Evolutionary conservation across 64 coral and sea anemone species (phyloP).

Genomic region (Pocillopora verrucosa): DNA sequence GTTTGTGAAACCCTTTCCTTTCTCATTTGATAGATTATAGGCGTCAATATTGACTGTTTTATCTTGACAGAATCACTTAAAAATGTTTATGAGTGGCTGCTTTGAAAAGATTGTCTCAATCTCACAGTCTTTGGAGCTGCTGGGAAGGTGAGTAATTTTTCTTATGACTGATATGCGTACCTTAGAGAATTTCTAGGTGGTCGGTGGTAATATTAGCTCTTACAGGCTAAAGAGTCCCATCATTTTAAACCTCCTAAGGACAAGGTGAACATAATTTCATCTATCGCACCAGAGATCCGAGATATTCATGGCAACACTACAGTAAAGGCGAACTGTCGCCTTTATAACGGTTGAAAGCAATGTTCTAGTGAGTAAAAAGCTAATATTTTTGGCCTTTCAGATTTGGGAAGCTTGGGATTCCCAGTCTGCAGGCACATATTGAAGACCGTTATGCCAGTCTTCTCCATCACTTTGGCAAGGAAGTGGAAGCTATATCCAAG

Average conservation of each 20-base stretch:
- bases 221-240: no score
- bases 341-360: no score
- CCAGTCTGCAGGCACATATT: slow-evolving; percentile 65
- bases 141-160: slow-evolving; percentile 40
- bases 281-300: no score
- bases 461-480: slow-evolving; percentile 75
- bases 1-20: slow-evolving; percentile 14
- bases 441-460: slow-evolving; percentile 62
- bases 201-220: no score
- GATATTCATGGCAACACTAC: no score
- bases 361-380: no score
- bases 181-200: no score
- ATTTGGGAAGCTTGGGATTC: slow-evolving; percentile 89
- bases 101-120: slow-evolving; percentile 77
- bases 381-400: slow-evolving; percentile 15
- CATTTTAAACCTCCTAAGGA: no score
- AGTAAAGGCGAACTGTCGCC: no score
- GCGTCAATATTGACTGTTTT: background rate
- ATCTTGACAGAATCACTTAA: slow-evolving; percentile 48
- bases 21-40: background rate
- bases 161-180: no score
- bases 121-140: slow-evolving; percentile 67
- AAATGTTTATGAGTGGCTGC: slow-evolving; percentile 78
- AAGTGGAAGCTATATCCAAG: slow-evolving; percentile 83
- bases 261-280: no score